Evolutionary conservation across 2,113 vertebrate genomes (phyloP).

Genomic region (Stictonetta naevosa): DNA sequence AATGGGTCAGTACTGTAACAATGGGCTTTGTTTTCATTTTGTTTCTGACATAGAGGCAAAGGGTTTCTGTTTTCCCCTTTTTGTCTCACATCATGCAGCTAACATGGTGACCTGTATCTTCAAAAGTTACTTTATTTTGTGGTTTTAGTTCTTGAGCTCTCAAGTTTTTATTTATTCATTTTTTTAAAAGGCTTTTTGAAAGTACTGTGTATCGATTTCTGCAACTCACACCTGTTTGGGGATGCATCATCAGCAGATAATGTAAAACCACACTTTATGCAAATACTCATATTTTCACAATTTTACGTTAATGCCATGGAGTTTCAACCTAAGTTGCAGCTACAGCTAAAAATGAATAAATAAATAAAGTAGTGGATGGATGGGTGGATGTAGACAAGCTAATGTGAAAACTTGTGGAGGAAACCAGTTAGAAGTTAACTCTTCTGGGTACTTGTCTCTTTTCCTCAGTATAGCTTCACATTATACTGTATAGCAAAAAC

Average conservation of each 20-base stretch:
- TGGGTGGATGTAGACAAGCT: background rate
- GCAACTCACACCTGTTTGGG: background rate
- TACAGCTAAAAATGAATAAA: background rate
- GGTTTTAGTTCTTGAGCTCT: background rate
- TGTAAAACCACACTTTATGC: background rate
- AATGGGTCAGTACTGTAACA: slow-evolving; percentile 78
- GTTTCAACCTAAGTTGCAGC: background rate
- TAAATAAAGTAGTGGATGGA: background rate
- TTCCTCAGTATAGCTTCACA: background rate
- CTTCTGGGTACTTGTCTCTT: background rate
- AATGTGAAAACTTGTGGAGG: background rate
- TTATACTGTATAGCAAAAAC: background rate
- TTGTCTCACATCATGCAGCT: background rate
- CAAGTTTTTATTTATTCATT: background rate
- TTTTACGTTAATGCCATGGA: background rate
- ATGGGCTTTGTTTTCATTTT: background rate
- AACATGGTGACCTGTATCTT: background rate
- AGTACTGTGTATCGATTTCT: background rate
- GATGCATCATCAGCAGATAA: background rate
- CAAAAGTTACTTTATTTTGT: background rate
- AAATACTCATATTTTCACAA: background rate
- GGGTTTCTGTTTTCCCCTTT: background rate
- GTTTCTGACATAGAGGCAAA: background rate
- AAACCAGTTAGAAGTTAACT: background rate
- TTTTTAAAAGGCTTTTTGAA: background rate